Evolutionary conservation across 2,113 vertebrate genomes (phyloP).

Genomic region (Dasypus novemcinctus): DNA sequence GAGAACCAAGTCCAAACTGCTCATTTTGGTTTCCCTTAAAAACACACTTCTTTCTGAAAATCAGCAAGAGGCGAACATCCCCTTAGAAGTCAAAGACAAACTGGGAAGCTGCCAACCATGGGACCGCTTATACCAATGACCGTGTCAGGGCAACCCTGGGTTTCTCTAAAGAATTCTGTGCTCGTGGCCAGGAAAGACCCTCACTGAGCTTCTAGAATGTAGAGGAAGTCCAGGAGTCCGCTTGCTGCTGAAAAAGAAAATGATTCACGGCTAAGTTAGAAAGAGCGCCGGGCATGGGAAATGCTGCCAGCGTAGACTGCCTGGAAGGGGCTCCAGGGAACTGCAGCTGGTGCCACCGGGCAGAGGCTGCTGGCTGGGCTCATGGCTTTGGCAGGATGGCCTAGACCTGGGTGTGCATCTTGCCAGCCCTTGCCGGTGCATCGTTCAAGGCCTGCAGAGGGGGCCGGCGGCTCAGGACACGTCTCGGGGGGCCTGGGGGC

Average conservation of each 20-base stretch:
- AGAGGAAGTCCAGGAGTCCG: neutral
- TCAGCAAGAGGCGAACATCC: neutral
- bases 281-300: neutral
- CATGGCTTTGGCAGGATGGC: neutral
- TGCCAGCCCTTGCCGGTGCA: neutral
- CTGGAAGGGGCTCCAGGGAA: neutral
- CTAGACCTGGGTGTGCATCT: neutral
- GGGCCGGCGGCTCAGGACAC: neutral
- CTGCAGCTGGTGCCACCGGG: neutral
- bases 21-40: neutral
- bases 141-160: fast-evolving
- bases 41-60: neutral
- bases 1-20: neutral
- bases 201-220: neutral
- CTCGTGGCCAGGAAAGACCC: neutral
- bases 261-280: neutral
- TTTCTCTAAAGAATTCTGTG: neutral
- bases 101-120: fast-evolving
- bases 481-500: fast-evolving
- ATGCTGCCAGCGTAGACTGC: neutral
- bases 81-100: neutral
- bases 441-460: neutral
- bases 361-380: neutral
- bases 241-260: neutral
- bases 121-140: neutral